A percentile compares a stretch with the other conserved stretches of the same genome.
These are phyloP conservation scores for Scyliorhinus canicula DNA, from an alignment of 2,797 vertebrate genomes.

Conservation along the genomic window DNA sequence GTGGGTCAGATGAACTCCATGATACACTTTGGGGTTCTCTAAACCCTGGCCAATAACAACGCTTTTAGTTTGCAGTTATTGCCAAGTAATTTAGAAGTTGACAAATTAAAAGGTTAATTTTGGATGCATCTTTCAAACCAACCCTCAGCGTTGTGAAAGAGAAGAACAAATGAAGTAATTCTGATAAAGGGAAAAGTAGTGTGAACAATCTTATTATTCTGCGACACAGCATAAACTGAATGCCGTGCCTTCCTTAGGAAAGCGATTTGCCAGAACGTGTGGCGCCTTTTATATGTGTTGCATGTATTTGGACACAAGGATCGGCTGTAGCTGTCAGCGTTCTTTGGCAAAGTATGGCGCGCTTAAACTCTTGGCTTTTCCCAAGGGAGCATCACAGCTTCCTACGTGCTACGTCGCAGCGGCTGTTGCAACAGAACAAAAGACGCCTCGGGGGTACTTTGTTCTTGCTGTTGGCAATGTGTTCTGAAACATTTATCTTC, in stretches of 20 bases:
- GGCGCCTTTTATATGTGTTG: not conserved
- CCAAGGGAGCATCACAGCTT: not conserved
- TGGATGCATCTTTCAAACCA: not conserved
- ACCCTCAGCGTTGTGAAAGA: not conserved
- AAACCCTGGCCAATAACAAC: too few relatives aligned
- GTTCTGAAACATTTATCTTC: not conserved
- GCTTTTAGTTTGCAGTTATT: not conserved
- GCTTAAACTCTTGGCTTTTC: not conserved
- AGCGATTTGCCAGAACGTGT: not conserved
- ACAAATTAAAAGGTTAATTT: not conserved
- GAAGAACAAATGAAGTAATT: not conserved
- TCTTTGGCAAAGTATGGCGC: not conserved
- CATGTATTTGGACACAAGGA: not conserved
- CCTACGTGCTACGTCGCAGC: not conserved
- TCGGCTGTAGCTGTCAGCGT: not conserved
- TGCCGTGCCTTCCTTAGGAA: not conserved
- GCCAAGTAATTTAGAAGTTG: not conserved
- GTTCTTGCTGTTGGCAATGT: not conserved
- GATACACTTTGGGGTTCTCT: too few relatives aligned
- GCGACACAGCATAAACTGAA: not conserved
- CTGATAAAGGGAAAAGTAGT: not conserved
- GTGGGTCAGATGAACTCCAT: too few relatives aligned
- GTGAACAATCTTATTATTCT: not conserved
- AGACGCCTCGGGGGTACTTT: not conserved
- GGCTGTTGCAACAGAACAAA: not conserved